Conservation (phyloP, 1,140 invertebrate genomes). For the Saccostrea glomerata region DNA sequence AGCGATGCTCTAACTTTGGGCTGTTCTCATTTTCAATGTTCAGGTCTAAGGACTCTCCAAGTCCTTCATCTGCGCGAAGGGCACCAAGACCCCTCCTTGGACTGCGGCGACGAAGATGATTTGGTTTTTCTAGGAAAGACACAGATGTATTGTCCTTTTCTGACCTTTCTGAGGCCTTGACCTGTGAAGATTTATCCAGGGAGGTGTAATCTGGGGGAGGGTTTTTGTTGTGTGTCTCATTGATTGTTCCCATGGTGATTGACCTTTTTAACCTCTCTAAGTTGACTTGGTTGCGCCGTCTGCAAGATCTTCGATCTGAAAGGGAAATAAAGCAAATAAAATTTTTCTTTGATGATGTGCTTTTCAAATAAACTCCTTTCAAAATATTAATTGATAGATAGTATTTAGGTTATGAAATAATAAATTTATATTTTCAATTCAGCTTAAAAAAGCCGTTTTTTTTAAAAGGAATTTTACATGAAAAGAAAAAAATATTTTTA, state of each 20-base stretch:
- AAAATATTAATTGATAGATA: not conserved
- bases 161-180: not conserved
- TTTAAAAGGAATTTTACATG: no score
- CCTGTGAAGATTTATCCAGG: not conserved
- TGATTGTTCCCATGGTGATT: constrained; percentile 46
- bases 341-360: not conserved
- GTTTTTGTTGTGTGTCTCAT: constrained; percentile 37
- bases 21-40: constrained; percentile 55
- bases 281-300: constrained; percentile 42
- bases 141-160: not conserved
- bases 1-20: constrained; percentile 50
- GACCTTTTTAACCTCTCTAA: constrained; percentile 52
- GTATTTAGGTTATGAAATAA: not conserved
- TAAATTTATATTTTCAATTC: no score
- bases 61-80: constrained; percentile 50
- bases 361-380: not conserved
- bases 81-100: constrained; percentile 26
- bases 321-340: not conserved
- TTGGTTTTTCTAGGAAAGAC: constrained; percentile 17
- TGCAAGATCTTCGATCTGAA: constrained; percentile 49
- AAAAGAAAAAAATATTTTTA: no score
- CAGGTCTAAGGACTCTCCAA: constrained; percentile 54
- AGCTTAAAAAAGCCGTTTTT: no score
- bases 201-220: not conserved
- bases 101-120: not conserved